phyloP scores from a whole-genome alignment of 2,797 vertebrate genomes.

The Myotis vivesi region DNA sequence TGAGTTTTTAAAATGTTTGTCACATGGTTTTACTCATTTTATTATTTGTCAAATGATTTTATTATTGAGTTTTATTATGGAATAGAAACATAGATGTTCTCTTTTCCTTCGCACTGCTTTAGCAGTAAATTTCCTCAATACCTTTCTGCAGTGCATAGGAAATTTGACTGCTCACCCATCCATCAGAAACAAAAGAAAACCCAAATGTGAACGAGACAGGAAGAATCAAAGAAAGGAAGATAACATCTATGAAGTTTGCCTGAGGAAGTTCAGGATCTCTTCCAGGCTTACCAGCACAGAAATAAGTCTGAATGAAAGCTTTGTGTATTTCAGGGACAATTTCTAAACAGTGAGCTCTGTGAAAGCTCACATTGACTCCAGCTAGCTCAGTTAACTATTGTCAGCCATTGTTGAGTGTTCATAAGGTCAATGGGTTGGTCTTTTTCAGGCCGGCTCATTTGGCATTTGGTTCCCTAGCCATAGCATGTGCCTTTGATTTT shows the following conservation, averaged over 20 bases:
- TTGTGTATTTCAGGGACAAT: slow-evolving; percentile 60
- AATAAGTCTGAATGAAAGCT: slow-evolving; percentile 69
- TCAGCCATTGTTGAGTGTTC: slow-evolving; percentile 6
- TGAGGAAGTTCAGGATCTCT: slow-evolving; percentile 62
- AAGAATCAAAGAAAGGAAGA: slow-evolving; percentile 64
- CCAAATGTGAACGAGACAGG: slow-evolving; percentile 60
- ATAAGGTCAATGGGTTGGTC: background rate
- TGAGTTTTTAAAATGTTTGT: background rate
- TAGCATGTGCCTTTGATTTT: slow-evolving; percentile 31
- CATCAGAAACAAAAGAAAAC: slow-evolving; percentile 55
- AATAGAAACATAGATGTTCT: background rate
- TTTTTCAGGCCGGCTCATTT: slow-evolving; percentile 51
- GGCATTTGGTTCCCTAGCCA: slow-evolving; percentile 2
- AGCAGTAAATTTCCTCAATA: slow-evolving; percentile 45
- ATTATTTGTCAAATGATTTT: background rate
- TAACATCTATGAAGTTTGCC: slow-evolving; percentile 61
- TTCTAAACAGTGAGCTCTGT: slow-evolving; percentile 55
- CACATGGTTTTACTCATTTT: background rate
- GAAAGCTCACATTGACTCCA: slow-evolving; percentile 1
- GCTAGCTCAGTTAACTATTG: slow-evolving; percentile 43
- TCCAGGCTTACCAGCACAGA: slow-evolving; percentile 62
- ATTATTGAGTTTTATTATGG: slow-evolving; percentile 13
- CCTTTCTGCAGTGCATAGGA: slow-evolving; percentile 48
- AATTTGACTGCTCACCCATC: slow-evolving; percentile 40
- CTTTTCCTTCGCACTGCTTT: slow-evolving; percentile 31